Evolutionary conservation across 2,888 invertebrate species (phyloP).

Genomic region (Chrysolina oricalcia): DNA sequence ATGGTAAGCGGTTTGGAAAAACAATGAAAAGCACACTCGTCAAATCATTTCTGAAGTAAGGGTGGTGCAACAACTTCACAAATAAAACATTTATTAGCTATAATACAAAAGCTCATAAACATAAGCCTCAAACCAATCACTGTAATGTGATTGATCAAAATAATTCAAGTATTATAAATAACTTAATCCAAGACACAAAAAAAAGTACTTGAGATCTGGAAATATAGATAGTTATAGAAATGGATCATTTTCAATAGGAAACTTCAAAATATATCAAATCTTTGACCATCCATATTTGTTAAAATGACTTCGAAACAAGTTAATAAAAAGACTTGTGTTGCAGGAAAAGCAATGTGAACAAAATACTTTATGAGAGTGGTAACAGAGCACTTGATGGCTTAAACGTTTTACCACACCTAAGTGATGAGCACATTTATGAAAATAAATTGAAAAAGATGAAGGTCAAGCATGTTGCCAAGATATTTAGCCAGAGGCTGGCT

Average conservation of each 20-base stretch:
- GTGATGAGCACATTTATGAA: slow-evolving; percentile 41
- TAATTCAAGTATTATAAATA: slow-evolving; percentile 34
- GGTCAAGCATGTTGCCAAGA: slow-evolving; percentile 39
- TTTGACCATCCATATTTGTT: slow-evolving; percentile 35
- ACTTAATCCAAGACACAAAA: slow-evolving; percentile 40
- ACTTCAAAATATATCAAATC: slow-evolving; percentile 43
- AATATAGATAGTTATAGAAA: slow-evolving; percentile 29
- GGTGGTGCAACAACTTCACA: slow-evolving; percentile 39
- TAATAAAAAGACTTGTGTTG: slow-evolving; percentile 22
- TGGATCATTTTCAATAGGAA: slow-evolving; percentile 34
- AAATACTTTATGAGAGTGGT: slow-evolving; percentile 36
- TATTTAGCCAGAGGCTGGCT: slow-evolving; percentile 42
- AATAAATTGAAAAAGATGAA: slow-evolving; percentile 37
- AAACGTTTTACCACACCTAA: slow-evolving; percentile 31
- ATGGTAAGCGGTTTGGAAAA: too few relatives aligned
- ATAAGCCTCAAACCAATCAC: slow-evolving; percentile 45
- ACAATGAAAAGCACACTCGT: slow-evolving; percentile 37
- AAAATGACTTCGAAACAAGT: slow-evolving; percentile 19
- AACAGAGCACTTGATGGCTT: slow-evolving; percentile 32
- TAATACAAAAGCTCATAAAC: slow-evolving; percentile 33
- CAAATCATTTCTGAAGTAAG: slow-evolving; percentile 36
- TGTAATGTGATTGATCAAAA: slow-evolving; percentile 46
- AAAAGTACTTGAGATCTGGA: slow-evolving; percentile 13
- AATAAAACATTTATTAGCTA: slow-evolving; percentile 36
- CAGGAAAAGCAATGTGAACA: slow-evolving; percentile 15